Percentiles rank a stretch among this genome's conserved stretches.
Evolutionary conservation across 2,888 invertebrate genomes (phyloP).

Genomic region (Drosophila yooni): DNA sequence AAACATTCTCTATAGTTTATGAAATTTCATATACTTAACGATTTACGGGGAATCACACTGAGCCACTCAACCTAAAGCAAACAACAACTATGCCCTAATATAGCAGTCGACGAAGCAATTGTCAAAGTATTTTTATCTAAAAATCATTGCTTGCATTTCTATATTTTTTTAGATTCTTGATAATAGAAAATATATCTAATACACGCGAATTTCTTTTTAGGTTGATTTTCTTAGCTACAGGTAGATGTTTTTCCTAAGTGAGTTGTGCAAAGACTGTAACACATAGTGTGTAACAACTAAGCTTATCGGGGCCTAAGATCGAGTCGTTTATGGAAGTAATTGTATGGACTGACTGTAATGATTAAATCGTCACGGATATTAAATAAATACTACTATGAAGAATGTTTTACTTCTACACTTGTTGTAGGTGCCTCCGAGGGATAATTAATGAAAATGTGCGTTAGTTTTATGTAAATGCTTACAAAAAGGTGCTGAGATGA

Average conservation of each 20-base stretch:
- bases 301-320: background rate
- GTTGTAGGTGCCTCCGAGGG: background rate
- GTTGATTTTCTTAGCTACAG: background rate
- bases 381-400: slow-evolving; percentile 2
- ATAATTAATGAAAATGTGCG: background rate
- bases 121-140: background rate
- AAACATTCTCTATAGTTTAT: background rate
- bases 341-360: background rate
- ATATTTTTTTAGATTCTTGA: background rate
- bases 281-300: background rate
- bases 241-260: background rate
- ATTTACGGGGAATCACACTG: background rate
- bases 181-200: background rate
- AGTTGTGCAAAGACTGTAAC: background rate
- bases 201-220: background rate
- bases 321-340: background rate
- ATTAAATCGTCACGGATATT: slow-evolving; percentile 8
- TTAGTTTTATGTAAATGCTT: background rate
- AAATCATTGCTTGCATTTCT: too few relatives aligned
- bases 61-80: background rate
- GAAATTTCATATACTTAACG: background rate
- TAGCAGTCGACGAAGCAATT: background rate
- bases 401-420: background rate
- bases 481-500: slow-evolving; percentile 1
- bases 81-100: background rate